Conservation (phyloP, 2,113 vertebrate genomes). For the Camelus dromedarius region DNA sequence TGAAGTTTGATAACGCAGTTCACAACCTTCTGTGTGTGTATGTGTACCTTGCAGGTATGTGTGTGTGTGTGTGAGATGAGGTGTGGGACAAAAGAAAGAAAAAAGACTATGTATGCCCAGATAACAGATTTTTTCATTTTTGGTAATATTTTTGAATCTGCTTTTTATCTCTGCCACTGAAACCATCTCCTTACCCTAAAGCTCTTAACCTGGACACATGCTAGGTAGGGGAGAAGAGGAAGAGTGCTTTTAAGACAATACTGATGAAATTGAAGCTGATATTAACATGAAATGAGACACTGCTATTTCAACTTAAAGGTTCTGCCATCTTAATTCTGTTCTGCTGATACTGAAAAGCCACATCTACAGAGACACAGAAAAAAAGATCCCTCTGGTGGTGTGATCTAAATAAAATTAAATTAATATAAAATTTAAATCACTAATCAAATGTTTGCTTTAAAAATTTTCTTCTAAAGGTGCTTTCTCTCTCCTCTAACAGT, state of each 20-base stretch:
- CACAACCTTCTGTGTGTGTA: not conserved
- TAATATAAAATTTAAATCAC: constrained; percentile 5
- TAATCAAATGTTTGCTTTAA: not conserved
- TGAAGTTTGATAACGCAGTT: not conserved
- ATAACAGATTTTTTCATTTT: not conserved
- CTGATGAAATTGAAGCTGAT: not conserved
- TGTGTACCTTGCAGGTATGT: not conserved
- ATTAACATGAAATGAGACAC: not conserved
- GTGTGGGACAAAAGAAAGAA: not conserved
- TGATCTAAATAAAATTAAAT: not conserved
- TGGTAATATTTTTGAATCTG: not conserved
- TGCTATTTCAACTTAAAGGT: not conserved
- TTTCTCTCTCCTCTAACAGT: not conserved
- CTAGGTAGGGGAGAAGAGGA: not conserved
- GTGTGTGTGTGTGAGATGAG: not conserved
- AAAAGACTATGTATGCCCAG: not conserved
- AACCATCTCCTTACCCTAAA: not conserved
- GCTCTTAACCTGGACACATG: not conserved
- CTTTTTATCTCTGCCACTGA: not conserved
- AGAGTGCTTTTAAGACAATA: not conserved
- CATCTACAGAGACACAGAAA: not conserved
- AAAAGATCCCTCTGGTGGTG: not conserved
- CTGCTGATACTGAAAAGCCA: not conserved
- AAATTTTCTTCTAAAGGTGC: not conserved
- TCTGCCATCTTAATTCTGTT: not conserved